A percentile compares a stretch with the other conserved stretches of the same genome.
phyloP scores from a whole-genome alignment of 2,888 invertebrate species.

The Lucinisca nassula region DNA sequence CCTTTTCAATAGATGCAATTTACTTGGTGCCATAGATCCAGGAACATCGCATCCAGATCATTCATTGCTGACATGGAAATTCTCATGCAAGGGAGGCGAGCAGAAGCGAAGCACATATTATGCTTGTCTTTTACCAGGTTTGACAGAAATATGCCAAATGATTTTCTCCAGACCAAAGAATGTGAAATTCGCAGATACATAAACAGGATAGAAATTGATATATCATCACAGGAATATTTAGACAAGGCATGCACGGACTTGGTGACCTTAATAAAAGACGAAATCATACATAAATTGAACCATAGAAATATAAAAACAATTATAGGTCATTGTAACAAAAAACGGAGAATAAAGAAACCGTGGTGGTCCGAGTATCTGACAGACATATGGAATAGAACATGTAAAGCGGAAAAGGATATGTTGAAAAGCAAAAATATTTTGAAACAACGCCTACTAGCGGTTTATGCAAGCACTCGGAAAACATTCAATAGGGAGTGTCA shows the following conservation, averaged over 20 bases:
- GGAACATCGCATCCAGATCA: too few relatives aligned
- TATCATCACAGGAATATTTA: constrained; percentile 4
- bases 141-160: not conserved
- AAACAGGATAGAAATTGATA: not conserved
- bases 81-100: not conserved
- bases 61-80: too few relatives aligned
- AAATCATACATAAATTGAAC: too few relatives aligned
- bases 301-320: too few relatives aligned
- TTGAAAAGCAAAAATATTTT: too few relatives aligned
- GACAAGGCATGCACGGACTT: not conserved
- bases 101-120: not conserved
- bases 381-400: too few relatives aligned
- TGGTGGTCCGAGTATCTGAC: too few relatives aligned
- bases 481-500: not conserved
- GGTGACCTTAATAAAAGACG: not conserved
- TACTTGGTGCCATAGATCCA: too few relatives aligned
- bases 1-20: too few relatives aligned
- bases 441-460: not conserved
- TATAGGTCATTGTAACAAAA: too few relatives aligned
- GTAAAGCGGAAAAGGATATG: too few relatives aligned
- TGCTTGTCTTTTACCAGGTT: not conserved
- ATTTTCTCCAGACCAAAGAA: not conserved
- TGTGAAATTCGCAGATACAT: not conserved
- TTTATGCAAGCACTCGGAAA: not conserved
- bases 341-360: too few relatives aligned